Evolutionary conservation across 2,113 vertebrate genomes (phyloP).

Genomic region (Gallinago media): DNA sequence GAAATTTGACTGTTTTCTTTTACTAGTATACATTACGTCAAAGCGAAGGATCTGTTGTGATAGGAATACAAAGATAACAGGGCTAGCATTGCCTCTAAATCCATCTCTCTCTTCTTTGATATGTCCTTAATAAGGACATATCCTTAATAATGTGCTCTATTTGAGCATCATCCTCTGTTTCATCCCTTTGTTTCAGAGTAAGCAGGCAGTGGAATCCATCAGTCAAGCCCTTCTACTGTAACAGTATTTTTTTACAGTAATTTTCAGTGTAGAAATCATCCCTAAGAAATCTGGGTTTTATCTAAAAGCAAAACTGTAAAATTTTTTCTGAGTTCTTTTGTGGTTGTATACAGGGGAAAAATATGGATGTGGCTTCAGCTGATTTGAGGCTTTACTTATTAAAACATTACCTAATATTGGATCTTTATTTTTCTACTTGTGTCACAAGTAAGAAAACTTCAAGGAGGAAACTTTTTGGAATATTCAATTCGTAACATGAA

Average conservation of each 20-base stretch:
- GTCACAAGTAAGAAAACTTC: not conserved
- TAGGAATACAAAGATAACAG: not conserved
- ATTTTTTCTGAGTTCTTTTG: not conserved
- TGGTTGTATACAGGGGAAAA: not conserved
- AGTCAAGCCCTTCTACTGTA: not conserved
- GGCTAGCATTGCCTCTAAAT: not conserved
- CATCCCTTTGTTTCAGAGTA: not conserved
- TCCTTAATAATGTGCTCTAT: not conserved
- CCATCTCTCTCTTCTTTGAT: not conserved
- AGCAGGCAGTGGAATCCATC: not conserved
- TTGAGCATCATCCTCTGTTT: not conserved
- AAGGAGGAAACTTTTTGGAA: not conserved
- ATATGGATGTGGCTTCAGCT: not conserved
- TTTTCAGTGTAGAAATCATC: not conserved
- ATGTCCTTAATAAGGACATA: not conserved
- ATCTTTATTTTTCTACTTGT: not conserved
- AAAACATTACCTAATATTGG: not conserved
- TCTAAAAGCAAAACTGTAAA: not conserved
- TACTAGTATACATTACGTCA: not conserved
- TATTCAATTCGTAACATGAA: not conserved
- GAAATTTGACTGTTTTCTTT: not conserved
- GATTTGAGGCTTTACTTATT: not conserved
- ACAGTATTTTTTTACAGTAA: not conserved
- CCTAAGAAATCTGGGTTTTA: accelerated
- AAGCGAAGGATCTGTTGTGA: accelerated